These are phyloP conservation scores for Oscheius sp. DNA, from an alignment of 2,888 invertebrate species.

Conservation along the genomic window DNA sequence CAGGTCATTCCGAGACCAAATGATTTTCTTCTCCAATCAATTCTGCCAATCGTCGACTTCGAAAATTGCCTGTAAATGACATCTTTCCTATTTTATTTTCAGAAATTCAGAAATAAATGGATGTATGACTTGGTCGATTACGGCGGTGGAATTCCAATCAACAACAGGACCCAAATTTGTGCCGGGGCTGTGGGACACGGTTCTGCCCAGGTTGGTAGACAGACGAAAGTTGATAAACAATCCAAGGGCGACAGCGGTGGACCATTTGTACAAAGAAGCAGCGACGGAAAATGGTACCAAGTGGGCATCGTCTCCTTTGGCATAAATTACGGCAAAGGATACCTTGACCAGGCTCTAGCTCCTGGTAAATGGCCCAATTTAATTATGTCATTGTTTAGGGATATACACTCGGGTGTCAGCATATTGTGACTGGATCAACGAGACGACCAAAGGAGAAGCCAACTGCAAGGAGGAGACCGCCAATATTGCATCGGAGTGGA, in stretches of 20 bases:
- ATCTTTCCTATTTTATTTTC: background rate
- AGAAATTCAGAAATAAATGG: slow-evolving; percentile 17
- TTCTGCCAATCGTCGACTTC: slow-evolving; percentile 23
- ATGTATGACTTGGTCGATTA: slow-evolving; percentile 13
- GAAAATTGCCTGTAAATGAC: slow-evolving; percentile 9
- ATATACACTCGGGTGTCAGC: slow-evolving; percentile 26
- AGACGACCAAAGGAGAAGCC: slow-evolving; percentile 5
- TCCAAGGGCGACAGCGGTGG: slow-evolving; percentile 31
- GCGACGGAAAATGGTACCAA: slow-evolving; percentile 24
- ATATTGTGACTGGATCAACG: slow-evolving; percentile 16
- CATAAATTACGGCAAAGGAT: slow-evolving; percentile 22
- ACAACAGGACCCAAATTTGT: slow-evolving; percentile 16
- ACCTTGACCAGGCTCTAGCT: slow-evolving; percentile 27
- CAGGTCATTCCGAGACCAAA: background rate
- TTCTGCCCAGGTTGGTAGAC: slow-evolving; percentile 11
- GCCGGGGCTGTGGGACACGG: slow-evolving; percentile 24
- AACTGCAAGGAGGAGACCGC: background rate
- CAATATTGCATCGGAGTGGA: background rate
- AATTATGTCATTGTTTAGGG: background rate
- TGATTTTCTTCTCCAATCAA: slow-evolving; percentile 15
- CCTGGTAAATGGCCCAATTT: background rate
- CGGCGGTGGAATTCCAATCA: slow-evolving; percentile 23
- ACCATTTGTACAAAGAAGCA: slow-evolving; percentile 7
- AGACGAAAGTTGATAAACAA: background rate
- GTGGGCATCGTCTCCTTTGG: slow-evolving; percentile 31